Conservation (phyloP, 2,797 vertebrate species). For the Coregonus ussuriensis region DNA sequence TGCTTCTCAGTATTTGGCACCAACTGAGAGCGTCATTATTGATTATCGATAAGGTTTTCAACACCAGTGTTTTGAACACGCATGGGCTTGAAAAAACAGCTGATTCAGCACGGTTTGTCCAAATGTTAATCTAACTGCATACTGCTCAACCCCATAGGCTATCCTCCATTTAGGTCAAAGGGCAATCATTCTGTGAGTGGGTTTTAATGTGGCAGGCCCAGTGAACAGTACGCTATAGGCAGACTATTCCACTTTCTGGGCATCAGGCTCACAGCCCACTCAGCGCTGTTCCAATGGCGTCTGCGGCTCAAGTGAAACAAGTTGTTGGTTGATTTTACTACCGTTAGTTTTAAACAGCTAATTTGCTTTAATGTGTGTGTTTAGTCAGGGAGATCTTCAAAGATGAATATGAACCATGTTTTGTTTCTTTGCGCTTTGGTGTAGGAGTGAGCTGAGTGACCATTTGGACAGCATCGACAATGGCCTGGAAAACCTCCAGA, state of each 20-base stretch:
- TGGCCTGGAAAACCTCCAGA: conserved; percentile 88
- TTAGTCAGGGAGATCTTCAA: neutral
- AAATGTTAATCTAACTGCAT: neutral
- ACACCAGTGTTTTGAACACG: neutral
- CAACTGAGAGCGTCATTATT: neutral
- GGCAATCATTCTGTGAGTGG: neutral
- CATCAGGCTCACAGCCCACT: neutral
- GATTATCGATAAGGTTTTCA: neutral
- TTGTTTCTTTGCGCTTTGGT: neutral
- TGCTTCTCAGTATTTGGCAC: neutral
- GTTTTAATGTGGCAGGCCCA: neutral
- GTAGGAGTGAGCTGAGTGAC: conserved; percentile 82
- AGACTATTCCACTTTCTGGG: neutral
- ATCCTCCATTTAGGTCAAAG: neutral
- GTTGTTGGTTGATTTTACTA: neutral
- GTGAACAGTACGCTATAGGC: neutral
- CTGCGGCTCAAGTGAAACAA: neutral
- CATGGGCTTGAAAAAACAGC: neutral
- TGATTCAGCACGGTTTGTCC: neutral
- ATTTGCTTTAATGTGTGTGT: conserved; percentile 3
- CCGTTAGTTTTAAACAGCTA: conserved; percentile 4
- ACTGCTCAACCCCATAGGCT: neutral
- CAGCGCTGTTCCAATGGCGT: neutral
- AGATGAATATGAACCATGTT: neutral
- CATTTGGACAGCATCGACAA: conserved; percentile 88